Conservation (phyloP, 1,140 invertebrate genomes). For the Lasaia peninsularis region DNA sequence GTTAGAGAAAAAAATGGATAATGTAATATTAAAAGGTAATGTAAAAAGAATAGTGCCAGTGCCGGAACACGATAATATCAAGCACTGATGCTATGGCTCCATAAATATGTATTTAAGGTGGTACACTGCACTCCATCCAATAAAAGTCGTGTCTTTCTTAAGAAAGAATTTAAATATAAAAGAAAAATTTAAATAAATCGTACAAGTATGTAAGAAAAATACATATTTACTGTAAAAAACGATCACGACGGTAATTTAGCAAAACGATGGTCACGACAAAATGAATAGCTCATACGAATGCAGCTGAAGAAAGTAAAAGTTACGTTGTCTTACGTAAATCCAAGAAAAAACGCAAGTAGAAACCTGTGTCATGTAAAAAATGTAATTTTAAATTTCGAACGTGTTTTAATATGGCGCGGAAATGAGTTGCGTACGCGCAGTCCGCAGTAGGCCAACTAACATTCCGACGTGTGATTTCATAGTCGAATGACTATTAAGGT, state of each 20-base stretch:
- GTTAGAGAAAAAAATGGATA: no score
- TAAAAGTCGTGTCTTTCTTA: background rate
- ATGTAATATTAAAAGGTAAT: no score
- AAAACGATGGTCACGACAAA: background rate
- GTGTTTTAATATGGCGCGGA: constrained; percentile 30
- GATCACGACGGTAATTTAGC: background rate
- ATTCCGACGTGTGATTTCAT: constrained; percentile 56
- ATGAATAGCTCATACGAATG: background rate
- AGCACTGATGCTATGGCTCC: no score
- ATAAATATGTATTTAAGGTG: no score
- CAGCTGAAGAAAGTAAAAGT: constrained; percentile 7
- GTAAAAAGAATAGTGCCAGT: no score
- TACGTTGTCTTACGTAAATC: background rate
- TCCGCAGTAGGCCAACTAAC: constrained; percentile 47
- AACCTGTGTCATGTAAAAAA: constrained; percentile 22
- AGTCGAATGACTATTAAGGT: constrained; percentile 40
- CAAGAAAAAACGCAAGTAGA: constrained; percentile 11
- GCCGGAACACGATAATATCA: no score
- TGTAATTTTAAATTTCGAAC: constrained; percentile 17
- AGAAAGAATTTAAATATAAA: background rate
- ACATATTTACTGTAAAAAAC: background rate
- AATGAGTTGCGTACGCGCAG: constrained; percentile 33
- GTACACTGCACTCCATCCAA: no score
- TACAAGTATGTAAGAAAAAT: background rate
- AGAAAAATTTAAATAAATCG: background rate